A percentile compares a stretch with the other conserved stretches of the same genome.
Conservation (phyloP, 2,113 vertebrate genomes). For the Nerophis ophidion region DNA sequence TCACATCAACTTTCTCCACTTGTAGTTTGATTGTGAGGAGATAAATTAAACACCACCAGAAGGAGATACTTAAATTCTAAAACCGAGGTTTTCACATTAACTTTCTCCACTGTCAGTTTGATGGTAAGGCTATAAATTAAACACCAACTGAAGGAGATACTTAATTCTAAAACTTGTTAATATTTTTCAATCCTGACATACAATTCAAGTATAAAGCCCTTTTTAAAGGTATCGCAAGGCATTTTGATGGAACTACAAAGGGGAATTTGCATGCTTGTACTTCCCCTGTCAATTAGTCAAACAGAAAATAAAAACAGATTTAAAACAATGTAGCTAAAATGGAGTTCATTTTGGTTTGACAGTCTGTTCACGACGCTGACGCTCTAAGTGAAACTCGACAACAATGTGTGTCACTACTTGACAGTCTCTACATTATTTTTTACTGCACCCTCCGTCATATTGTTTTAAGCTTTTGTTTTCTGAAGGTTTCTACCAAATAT, state of each 20-base stretch:
- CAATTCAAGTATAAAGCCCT: slow-evolving; percentile 10
- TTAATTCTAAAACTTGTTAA: slow-evolving; percentile 8
- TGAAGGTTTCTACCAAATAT: slow-evolving; percentile 23
- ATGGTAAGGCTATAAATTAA: slow-evolving; percentile 4
- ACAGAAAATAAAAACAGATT: slow-evolving; percentile 43
- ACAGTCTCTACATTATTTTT: not conserved
- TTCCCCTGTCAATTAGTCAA: slow-evolving; percentile 14
- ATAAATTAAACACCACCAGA: slow-evolving; percentile 1
- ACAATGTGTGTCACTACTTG: slow-evolving; percentile 3
- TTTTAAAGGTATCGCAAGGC: slow-evolving; percentile 16
- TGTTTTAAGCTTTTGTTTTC: slow-evolving; percentile 1
- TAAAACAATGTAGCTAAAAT: slow-evolving; percentile 28
- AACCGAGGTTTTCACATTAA: not conserved
- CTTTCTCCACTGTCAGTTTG: slow-evolving; percentile 4
- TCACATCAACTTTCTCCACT: slow-evolving; percentile 5
- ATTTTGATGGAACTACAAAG: slow-evolving; percentile 8
- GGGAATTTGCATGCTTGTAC: slow-evolving; percentile 4
- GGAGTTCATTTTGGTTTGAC: slow-evolving; percentile 17
- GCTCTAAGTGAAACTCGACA: slow-evolving; percentile 29
- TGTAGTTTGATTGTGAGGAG: slow-evolving; percentile 4
- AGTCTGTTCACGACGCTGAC: slow-evolving; percentile 13
- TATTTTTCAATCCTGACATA: slow-evolving; percentile 16
- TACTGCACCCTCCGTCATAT: slow-evolving; percentile 15
- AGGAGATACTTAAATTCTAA: slow-evolving; percentile 7
- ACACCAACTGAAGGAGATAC: slow-evolving; percentile 5